A percentile compares a stretch with the other conserved stretches of the same genome.
Conservation (phyloP, 2,888 invertebrate species). For the Dasysyrphus tricinctus region DNA sequence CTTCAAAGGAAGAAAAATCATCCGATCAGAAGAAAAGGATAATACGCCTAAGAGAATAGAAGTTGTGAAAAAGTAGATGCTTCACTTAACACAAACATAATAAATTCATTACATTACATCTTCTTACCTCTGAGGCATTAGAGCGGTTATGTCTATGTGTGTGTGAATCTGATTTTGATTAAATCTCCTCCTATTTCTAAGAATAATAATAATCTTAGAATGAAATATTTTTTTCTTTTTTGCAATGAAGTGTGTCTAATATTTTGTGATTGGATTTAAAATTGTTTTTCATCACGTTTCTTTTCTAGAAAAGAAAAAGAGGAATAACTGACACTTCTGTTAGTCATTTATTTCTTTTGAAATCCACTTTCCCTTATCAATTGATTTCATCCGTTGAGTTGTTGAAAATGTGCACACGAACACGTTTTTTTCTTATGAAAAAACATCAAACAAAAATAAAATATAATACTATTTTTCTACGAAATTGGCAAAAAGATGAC, state of each 20-base stretch:
- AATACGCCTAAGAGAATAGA: not conserved
- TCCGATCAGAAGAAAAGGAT: not conserved
- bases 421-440: not conserved
- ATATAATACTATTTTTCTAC: not conserved
- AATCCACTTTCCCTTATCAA: not conserved
- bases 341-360: constrained; percentile 24
- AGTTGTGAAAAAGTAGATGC: not conserved
- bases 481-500: not conserved
- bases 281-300: constrained; percentile 19
- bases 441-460: not conserved
- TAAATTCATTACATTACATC: constrained; percentile 44
- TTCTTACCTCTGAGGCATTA: not conserved
- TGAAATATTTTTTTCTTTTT: not conserved
- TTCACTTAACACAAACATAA: constrained; percentile 39
- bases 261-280: constrained; percentile 10
- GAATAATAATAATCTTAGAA: constrained; percentile 3
- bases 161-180: not conserved
- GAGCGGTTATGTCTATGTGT: not conserved
- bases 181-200: not conserved
- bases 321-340: constrained; percentile 10
- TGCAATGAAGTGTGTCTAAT: not conserved
- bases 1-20: not conserved
- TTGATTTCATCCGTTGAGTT: not conserved
- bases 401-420: not conserved
- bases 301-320: not conserved